Conservation (phyloP, 1,140 invertebrate species). For the Pseudobourletiella spinata region DNA sequence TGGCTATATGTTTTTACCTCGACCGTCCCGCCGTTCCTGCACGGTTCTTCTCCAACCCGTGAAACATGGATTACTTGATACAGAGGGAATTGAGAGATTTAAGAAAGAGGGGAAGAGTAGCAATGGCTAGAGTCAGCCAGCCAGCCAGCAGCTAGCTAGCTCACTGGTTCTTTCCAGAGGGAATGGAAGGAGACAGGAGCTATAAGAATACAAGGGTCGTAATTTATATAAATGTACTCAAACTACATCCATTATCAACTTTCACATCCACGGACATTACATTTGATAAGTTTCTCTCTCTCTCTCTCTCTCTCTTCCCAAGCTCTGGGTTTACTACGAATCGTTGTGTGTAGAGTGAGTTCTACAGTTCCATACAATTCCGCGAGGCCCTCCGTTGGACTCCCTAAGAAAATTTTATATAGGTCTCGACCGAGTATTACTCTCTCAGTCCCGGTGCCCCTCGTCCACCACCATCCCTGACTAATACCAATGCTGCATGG, state of each 20-base stretch:
- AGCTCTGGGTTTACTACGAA: background rate
- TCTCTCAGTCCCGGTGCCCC: too few relatives aligned
- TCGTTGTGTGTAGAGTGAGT: too few relatives aligned
- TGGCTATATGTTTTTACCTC: background rate
- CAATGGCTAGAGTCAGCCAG: too few relatives aligned
- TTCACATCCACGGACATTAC: conserved; percentile 3
- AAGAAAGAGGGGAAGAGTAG: too few relatives aligned
- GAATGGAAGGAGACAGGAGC: background rate
- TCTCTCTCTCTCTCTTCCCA: background rate
- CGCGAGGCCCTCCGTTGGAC: too few relatives aligned
- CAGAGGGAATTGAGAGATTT: conserved; percentile 2
- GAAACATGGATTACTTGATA: background rate
- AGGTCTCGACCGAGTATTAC: too few relatives aligned
- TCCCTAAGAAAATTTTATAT: too few relatives aligned
- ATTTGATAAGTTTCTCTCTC: conserved; percentile 10
- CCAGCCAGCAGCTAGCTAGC: too few relatives aligned
- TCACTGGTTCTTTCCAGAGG: too few relatives aligned
- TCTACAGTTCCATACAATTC: too few relatives aligned
- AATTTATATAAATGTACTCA: conserved; percentile 14
- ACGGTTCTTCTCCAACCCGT: background rate
- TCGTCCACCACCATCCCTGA: too few relatives aligned
- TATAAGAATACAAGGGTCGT: background rate
- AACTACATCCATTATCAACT: conserved; percentile 11
- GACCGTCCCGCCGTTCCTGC: background rate
- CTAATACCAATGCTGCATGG: too few relatives aligned